Conservation (phyloP, 2,113 vertebrate genomes). For the Anguilla japonica region DNA sequence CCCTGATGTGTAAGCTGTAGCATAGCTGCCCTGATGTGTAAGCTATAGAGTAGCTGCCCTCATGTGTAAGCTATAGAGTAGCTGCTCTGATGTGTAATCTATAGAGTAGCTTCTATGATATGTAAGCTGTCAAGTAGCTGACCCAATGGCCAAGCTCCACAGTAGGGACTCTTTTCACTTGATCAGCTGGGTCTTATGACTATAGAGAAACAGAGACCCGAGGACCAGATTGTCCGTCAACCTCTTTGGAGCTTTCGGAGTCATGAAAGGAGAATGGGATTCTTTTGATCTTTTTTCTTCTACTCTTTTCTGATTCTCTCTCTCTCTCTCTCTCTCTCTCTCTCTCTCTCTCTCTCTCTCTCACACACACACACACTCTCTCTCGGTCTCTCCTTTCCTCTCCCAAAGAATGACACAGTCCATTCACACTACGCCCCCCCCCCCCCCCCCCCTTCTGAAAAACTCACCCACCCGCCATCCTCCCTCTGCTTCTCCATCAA, state of each 20-base stretch:
- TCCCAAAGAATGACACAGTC: constrained; percentile 90
- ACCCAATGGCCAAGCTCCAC: constrained; percentile 93
- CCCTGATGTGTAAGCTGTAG: neutral
- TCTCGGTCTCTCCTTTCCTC: constrained; percentile 80
- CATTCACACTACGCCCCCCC: constrained; percentile 80
- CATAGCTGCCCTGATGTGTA: constrained; percentile 49
- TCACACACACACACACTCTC: constrained; percentile 47
- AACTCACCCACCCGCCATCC: too few relatives aligned
- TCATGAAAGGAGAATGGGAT: constrained; percentile 97
- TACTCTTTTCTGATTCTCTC: constrained; percentile 64
- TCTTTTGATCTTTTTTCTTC: constrained; percentile 91
- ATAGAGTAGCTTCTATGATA: constrained; percentile 56
- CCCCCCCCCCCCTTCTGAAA: constrained; percentile 63
- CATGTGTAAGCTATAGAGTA: neutral
- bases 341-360: constrained; percentile 60
- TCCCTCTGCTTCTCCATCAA: constrained; percentile 75
- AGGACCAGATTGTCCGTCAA: constrained; percentile 96
- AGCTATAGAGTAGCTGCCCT: neutral
- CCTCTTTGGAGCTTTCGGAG: constrained; percentile 98
- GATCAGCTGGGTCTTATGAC: constrained; percentile 99
- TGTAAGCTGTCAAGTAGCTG: constrained; percentile 40
- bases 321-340: constrained; percentile 54
- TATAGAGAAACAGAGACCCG: constrained; percentile 96
- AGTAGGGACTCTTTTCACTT: constrained; percentile 98
- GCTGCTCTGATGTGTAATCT: neutral